Percentiles rank a stretch among this genome's conserved stretches.
Conservation (phyloP, 2,888 invertebrate species). For the Autographa pulchrina region DNA sequence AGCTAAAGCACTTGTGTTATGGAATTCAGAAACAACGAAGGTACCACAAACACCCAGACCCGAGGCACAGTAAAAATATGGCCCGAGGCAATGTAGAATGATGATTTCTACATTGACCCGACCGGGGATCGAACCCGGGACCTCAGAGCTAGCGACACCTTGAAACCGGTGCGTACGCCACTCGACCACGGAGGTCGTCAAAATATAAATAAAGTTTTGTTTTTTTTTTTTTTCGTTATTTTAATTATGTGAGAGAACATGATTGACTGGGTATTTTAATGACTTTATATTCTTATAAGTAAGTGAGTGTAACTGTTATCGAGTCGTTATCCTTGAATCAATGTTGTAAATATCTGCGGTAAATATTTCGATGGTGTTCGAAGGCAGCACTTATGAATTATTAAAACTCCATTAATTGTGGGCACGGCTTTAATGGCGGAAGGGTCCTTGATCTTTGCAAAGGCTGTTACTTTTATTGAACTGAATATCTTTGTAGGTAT, state of each 20-base stretch:
- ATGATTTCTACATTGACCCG: too few relatives aligned
- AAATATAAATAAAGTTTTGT: too few relatives aligned
- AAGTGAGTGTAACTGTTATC: background rate
- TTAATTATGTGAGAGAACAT: background rate
- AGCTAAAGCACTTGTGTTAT: too few relatives aligned
- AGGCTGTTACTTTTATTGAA: slow-evolving; percentile 28
- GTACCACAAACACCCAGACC: too few relatives aligned
- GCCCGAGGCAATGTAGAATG: too few relatives aligned
- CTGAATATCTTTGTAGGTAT: background rate
- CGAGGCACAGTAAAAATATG: too few relatives aligned
- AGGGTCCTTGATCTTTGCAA: slow-evolving; percentile 45
- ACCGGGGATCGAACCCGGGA: too few relatives aligned
- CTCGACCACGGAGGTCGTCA: too few relatives aligned
- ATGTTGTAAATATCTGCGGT: background rate
- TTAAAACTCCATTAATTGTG: slow-evolving; percentile 45
- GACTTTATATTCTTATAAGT: background rate
- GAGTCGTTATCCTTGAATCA: slow-evolving; percentile 6
- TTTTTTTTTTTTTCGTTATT: too few relatives aligned
- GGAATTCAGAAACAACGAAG: too few relatives aligned
- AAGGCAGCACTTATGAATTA: slow-evolving; percentile 39
- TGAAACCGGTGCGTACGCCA: too few relatives aligned
- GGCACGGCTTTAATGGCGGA: slow-evolving; percentile 22
- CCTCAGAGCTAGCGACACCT: too few relatives aligned
- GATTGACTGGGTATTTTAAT: background rate
- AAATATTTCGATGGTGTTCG: slow-evolving; percentile 18